Evolutionary conservation across 1,140 invertebrate genomes (phyloP).

Genomic region (Leptestheria dahalacensis): DNA sequence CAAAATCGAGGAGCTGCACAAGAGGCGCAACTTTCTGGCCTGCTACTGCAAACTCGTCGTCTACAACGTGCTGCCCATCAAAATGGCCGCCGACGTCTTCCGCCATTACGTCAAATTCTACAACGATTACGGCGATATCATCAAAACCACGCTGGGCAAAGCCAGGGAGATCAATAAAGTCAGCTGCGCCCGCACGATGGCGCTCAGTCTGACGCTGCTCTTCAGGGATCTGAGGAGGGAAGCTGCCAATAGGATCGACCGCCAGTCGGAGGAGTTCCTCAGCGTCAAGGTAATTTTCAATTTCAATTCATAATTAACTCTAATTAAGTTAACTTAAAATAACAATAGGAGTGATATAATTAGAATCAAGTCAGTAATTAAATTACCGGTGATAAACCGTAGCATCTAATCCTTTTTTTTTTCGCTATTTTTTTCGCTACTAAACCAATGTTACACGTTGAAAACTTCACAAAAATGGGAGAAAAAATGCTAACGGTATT

Average conservation of each 20-base stretch:
- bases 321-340: slow-evolving; percentile 7
- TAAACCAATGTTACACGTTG: too few relatives aligned
- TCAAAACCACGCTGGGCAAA: slow-evolving; percentile 91
- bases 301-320: too few relatives aligned
- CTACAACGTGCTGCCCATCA: slow-evolving; percentile 89
- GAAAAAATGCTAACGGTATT: too few relatives aligned
- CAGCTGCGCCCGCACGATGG: slow-evolving; percentile 87
- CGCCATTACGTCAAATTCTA: slow-evolving; percentile 97
- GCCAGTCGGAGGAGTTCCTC: slow-evolving; percentile 61
- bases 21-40: slow-evolving; percentile 85
- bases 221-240: slow-evolving; percentile 54
- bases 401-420: too few relatives aligned
- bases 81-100: slow-evolving; percentile 83
- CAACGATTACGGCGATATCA: slow-evolving; percentile 99
- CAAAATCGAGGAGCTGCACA: slow-evolving; percentile 90
- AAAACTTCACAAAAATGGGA: too few relatives aligned
- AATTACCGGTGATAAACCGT: too few relatives aligned
- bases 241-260: slow-evolving; percentile 38
- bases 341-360: too few relatives aligned
- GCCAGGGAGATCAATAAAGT: slow-evolving; percentile 95
- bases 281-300: slow-evolving; percentile 53
- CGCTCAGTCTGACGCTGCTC: slow-evolving; percentile 71
- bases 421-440: too few relatives aligned
- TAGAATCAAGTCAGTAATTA: too few relatives aligned
- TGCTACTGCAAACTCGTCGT: slow-evolving; percentile 95